Percentiles rank a stretch among this genome's conserved stretches.
phyloP scores from a whole-genome alignment of 2,113 vertebrate genomes.

The Malurus melanocephalus region DNA sequence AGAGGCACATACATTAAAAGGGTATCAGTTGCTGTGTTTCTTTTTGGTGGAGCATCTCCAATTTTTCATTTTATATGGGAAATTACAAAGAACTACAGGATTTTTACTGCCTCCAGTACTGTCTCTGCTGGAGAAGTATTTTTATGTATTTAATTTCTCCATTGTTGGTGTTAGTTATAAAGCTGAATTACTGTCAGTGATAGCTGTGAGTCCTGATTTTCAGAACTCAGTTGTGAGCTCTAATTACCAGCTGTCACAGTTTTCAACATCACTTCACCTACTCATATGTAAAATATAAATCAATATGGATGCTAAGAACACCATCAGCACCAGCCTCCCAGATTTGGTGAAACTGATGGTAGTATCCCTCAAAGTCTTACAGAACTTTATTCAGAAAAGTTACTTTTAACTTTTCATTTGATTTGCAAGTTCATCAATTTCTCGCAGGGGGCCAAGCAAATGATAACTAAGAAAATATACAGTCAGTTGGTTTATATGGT shows the following conservation, averaged over 20 bases:
- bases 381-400: not conserved
- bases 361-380: not conserved
- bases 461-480: not conserved
- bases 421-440: not conserved
- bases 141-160: conserved; percentile 31
- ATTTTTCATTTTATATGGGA: not conserved
- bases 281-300: conserved; percentile 13
- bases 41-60: not conserved
- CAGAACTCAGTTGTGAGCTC: conserved; percentile 20
- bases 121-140: not conserved
- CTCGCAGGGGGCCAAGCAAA: not conserved
- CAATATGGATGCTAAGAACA: not conserved
- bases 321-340: not conserved
- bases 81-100: not conserved
- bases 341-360: not conserved
- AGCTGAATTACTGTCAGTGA: not conserved
- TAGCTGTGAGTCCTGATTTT: not conserved
- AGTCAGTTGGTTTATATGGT: not conserved
- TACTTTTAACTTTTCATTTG: not conserved
- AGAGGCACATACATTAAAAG: not conserved
- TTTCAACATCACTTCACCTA: conserved; percentile 42
- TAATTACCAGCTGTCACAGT: conserved; percentile 47
- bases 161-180: not conserved
- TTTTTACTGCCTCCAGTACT: not conserved
- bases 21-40: not conserved